Conservation (phyloP, 2,113 vertebrate species). For the zebrafish (Danio rerio) region GRCz12tu NC_133181.1:45944501-45945000, state of each 20-base stretch:
- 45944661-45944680: background rate
- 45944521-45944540: background rate
- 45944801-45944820: conserved; percentile 1
- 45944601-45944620: conserved; percentile 28
- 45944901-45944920: background rate
- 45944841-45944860: conserved; percentile 13
- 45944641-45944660: background rate
- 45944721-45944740: background rate
- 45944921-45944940: conserved; percentile 28
- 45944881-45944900: background rate
- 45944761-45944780: conserved; percentile 6
- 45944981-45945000: conserved; percentile 74
- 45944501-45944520: background rate
- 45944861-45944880: background rate
- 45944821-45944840: conserved; percentile 23
- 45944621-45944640: background rate
- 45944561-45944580: background rate
- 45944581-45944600: background rate
- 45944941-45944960: background rate
- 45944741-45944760: background rate
- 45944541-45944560: background rate
- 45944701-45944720: background rate
- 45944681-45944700: background rate
- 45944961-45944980: conserved; percentile 28
- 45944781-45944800: background rate